Evolutionary conservation across 2,113 vertebrate species (phyloP), one percentile per base, ranked within the genome.

Genomic region (Trinectes maculatus): DNA sequence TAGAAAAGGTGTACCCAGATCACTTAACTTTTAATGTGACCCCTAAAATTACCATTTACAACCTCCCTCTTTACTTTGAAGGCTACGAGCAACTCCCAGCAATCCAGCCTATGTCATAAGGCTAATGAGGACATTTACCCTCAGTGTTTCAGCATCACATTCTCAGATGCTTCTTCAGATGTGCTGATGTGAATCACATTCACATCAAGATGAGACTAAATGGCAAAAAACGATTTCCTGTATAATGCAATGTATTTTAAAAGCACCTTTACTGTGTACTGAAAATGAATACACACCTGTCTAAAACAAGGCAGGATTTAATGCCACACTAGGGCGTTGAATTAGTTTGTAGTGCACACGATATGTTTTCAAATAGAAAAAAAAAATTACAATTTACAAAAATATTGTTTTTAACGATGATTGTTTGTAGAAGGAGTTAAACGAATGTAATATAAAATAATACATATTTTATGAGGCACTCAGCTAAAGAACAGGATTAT

Each of bases 391-490:
- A 46, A n/a, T 4, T n/a, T 9, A 4, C 4, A 13, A 3, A 28
- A 28, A 29, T 18, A 18, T n/a, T 36, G 6, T 49, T 18, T n/a
- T 55, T 24, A 25, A 6, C 18, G 28, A 8, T 3, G 15, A 42
- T 19, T 28, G 19, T 28, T 42, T 18, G 31, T 29, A 54, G 18
- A 34, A 4, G 15, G 5, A 31, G 25, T 31, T 22, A 18, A 56
- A 39, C 3, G 15, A 19, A 3, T 54, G 6, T 31, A 53, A 22
- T 44, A 59, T 46, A 8, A 11, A 22, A 53, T 26, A 29, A 42
- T 21, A 21, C 18, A 12, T 28, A 59, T 21, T 29, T 5, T 33
- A 9, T 58, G 8, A 75, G 40, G 33, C n/a, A 71, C 37, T 77
- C 47, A 57, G 47, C 13, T 29, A 47, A 57, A 67, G 6, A 68